A percentile compares a stretch with the other conserved stretches of the same genome.
Conservation (phyloP, 1,140 invertebrate species). For the Trialeurodes vaporariorum region DNA sequence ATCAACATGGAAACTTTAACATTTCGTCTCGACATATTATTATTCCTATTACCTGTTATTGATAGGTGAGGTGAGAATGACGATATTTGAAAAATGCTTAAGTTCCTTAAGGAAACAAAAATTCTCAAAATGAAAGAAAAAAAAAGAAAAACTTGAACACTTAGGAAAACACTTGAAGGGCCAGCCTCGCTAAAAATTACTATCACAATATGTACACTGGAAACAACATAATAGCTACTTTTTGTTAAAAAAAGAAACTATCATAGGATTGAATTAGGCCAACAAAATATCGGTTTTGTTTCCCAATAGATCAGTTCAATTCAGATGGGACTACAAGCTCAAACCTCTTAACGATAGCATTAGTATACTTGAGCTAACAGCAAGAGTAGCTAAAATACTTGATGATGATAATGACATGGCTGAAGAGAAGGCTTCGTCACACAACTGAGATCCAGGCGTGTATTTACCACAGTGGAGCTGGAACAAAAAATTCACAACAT, state of each 20-base stretch:
- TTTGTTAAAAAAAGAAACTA: neutral
- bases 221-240: neutral
- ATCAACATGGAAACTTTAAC: too few relatives aligned
- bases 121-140: too few relatives aligned
- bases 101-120: too few relatives aligned
- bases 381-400: neutral
- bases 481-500: slow-evolving; percentile 8
- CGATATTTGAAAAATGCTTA: too few relatives aligned
- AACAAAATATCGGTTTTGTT: neutral
- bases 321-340: neutral
- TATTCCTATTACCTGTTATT: too few relatives aligned
- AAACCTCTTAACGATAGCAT: neutral
- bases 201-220: neutral
- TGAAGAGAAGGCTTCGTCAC: slow-evolving; percentile 8
- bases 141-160: too few relatives aligned
- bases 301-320: neutral
- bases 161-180: neutral
- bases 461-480: slow-evolving; percentile 11
- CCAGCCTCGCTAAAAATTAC: neutral
- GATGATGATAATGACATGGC: neutral
- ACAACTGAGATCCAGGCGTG: slow-evolving; percentile 10
- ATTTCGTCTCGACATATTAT: too few relatives aligned
- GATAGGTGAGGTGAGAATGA: too few relatives aligned
- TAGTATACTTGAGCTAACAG: neutral
- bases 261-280: neutral